A percentile compares a stretch with the other conserved stretches of the same genome.
Evolutionary conservation across 2,113 vertebrate species (phyloP).

Genomic region (Pteropus alecto): DNA sequence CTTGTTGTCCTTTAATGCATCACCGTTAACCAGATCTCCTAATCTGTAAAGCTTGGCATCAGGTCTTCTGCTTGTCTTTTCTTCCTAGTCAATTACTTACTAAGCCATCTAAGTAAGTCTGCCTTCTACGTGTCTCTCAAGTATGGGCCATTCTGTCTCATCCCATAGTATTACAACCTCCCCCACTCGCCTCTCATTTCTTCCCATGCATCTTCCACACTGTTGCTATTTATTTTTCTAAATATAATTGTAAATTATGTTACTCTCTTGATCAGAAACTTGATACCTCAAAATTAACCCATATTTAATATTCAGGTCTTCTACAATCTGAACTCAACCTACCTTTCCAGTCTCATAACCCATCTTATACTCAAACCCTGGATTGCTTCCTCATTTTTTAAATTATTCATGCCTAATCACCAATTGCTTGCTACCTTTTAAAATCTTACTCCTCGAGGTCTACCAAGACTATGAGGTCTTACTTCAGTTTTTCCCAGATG

Average conservation of each 20-base stretch:
- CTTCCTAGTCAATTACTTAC: not conserved
- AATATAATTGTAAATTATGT: not conserved
- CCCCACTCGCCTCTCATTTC: not conserved
- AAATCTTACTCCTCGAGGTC: not conserved
- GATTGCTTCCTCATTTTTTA: not conserved
- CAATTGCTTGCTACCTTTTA: not conserved
- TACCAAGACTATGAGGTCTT: not conserved
- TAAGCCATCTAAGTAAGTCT: not conserved
- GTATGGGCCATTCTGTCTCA: not conserved
- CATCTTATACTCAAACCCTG: not conserved
- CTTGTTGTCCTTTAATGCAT: not conserved
- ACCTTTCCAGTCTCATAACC: not conserved
- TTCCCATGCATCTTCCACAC: not conserved
- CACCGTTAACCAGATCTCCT: not conserved
- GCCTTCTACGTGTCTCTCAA: not conserved
- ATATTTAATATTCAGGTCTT: not conserved
- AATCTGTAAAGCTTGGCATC: not conserved
- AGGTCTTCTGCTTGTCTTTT: not conserved
- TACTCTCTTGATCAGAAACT: slow-evolving; percentile 22
- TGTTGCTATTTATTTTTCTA: slow-evolving; percentile 32
- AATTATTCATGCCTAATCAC: not conserved
- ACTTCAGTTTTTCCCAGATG: not conserved
- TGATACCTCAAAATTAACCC: not conserved
- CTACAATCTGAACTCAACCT: not conserved
- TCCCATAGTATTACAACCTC: not conserved